phyloP scores from a whole-genome alignment of 1,140 invertebrate species.

The Tribolium castaneum region DNA sequence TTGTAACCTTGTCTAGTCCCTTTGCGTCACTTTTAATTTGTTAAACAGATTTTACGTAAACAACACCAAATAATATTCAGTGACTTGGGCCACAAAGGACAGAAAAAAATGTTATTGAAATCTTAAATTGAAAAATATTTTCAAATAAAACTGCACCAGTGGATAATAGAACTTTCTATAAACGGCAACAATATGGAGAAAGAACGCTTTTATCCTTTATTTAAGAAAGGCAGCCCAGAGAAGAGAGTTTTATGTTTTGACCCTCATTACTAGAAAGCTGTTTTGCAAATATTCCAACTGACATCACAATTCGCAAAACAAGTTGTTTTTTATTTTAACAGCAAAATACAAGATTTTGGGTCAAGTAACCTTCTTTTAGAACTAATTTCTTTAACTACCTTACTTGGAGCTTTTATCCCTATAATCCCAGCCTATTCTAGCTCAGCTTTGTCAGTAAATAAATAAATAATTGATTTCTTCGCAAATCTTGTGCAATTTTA shows the following conservation, averaged over 20 bases:
- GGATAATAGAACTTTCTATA: background rate
- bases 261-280: slow-evolving; percentile 28
- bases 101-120: too few relatives aligned
- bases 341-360: too few relatives aligned
- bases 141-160: background rate
- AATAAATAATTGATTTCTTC: too few relatives aligned
- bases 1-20: background rate
- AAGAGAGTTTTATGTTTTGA: slow-evolving; percentile 25
- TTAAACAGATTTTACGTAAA: background rate
- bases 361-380: too few relatives aligned
- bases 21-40: background rate
- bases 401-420: too few relatives aligned
- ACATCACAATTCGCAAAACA: slow-evolving; percentile 1
- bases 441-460: too few relatives aligned
- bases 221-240: background rate
- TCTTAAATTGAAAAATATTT: too few relatives aligned
- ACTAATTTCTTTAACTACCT: too few relatives aligned
- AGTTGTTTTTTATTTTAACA: background rate
- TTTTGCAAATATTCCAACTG: slow-evolving; percentile 13
- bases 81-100: background rate
- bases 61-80: background rate
- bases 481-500: too few relatives aligned
- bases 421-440: too few relatives aligned
- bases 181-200: background rate
- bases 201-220: background rate